Evolutionary conservation across 2,797 vertebrate species (phyloP).

Genomic region (Channa striata): DNA sequence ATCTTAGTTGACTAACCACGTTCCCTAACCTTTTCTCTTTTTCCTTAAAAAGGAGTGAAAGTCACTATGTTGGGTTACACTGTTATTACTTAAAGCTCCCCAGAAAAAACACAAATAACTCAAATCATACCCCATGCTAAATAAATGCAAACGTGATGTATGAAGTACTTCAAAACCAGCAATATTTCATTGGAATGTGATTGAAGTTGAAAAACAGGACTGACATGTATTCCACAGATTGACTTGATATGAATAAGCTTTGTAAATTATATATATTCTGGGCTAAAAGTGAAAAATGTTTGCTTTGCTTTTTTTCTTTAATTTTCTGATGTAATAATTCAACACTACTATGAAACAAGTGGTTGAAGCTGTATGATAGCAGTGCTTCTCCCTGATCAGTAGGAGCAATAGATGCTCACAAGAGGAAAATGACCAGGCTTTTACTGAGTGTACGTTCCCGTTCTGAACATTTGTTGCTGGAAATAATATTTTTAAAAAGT

Average conservation of each 20-base stretch:
- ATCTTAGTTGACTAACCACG: constrained; percentile 41
- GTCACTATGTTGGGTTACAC: constrained; percentile 29
- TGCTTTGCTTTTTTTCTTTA: constrained; percentile 63
- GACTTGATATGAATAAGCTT: constrained; percentile 89
- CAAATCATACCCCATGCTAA: constrained; percentile 45
- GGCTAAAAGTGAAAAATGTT: constrained; percentile 87
- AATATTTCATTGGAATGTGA: constrained; percentile 37
- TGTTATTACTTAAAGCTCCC: constrained; percentile 43
- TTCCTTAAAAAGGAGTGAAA: constrained; percentile 31
- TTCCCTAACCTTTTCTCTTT: constrained; percentile 36
- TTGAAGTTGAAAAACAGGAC: constrained; percentile 84
- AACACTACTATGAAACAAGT: constrained; percentile 44
- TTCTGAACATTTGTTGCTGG: constrained; percentile 59
- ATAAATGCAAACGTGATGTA: constrained; percentile 53
- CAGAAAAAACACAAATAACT: constrained; percentile 19
- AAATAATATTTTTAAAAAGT: constrained; percentile 71
- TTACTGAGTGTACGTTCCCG: constrained; percentile 51
- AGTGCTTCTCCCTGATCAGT: constrained; percentile 42
- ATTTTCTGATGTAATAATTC: constrained; percentile 83
- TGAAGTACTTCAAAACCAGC: constrained; percentile 35
- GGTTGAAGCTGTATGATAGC: constrained; percentile 45
- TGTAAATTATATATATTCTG: constrained; percentile 90
- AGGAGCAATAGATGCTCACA: constrained; percentile 46
- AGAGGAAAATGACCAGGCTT: constrained; percentile 35
- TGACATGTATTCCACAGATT: constrained; percentile 87